Percentiles rank a stretch among this genome's conserved stretches.
phyloP scores from a whole-genome alignment of 2,888 invertebrate genomes.

The Pycnomerus fuliginosus region DNA sequence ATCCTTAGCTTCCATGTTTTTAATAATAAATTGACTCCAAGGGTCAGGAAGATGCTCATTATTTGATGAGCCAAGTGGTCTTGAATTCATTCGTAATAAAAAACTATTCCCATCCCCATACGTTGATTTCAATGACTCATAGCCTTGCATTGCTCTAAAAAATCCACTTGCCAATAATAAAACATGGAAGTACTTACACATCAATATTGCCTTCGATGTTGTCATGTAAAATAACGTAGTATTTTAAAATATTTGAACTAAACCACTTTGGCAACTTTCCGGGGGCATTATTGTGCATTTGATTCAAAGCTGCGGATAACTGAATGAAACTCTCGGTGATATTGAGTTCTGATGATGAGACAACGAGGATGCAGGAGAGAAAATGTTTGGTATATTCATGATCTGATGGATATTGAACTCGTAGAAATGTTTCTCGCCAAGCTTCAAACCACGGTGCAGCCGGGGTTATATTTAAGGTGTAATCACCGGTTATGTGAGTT shows the following conservation, averaged over 20 bases:
- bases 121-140: conserved; percentile 80
- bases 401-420: conserved; percentile 85
- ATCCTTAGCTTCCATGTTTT: conserved; percentile 47
- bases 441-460: conserved; percentile 93
- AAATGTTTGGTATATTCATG: conserved; percentile 95
- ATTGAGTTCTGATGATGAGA: conserved; percentile 70
- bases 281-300: conserved; percentile 72
- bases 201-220: conserved; percentile 69
- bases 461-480: conserved; percentile 69
- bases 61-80: conserved; percentile 57
- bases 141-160: conserved; percentile 77
- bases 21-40: conserved; percentile 78
- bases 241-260: conserved; percentile 76
- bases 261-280: conserved; percentile 85
- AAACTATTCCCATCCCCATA: conserved; percentile 89
- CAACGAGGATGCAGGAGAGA: conserved; percentile 77
- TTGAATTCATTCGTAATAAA: conserved; percentile 86
- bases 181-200: conserved; percentile 63
- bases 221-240: conserved; percentile 89
- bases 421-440: conserved; percentile 89
- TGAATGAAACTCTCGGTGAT: conserved; percentile 80
- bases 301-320: conserved; percentile 77
- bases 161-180: conserved; percentile 2
- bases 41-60: conserved; percentile 71
- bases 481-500: conserved; percentile 46